Evolutionary conservation across 2,888 invertebrate species (phyloP), one percentile per base, ranked within the genome.

Genomic region (Volucella zonaria): DNA sequence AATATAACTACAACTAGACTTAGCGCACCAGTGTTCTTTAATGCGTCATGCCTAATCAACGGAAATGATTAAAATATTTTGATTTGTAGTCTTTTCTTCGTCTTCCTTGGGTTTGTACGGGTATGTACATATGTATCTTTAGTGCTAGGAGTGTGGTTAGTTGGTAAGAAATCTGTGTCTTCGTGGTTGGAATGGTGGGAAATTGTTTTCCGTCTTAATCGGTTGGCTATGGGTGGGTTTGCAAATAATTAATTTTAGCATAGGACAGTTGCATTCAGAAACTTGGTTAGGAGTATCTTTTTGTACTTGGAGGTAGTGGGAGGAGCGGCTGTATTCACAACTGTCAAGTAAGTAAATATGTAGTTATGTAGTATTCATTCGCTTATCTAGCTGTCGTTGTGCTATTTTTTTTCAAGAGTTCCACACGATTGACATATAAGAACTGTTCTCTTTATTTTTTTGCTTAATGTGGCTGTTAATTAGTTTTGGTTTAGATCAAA

Each of bases 41-140:
- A 70, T 43, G 64, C 85, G 76, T 85, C 81, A 85, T 81, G 85
- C 81, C 76, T 81, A 80, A 85, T 85, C 85, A 85, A 77, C 77
- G 81, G 81, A 85, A 81, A 85, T 85, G 85, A 85, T 85, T 85
- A 85, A 85, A 85, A 77, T 85, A 77, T 77, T 85, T 85, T 85
- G 85, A 85, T 85, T 85, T 85, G 85, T 77, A 68, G 76, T 64
- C 67, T 77, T 68, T 73, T 31, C 62, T 0, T 23, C 45, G 3
- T 23, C 43, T 43, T 51, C 31, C 11, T 12, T 11, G 45, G n/a
- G 51, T 12, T 15, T n/a, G 51, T 15, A 4, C 23, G 61, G 43
- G 62, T 15, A 14, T 43, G 49, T 64, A 31, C 31, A 23, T 23
- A 14, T 15, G 11, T 38, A 10, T 38, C 42, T 43, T 2, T 61